Base-by-base conservation (phyloP, 2,797 vertebrate genomes). In the Cynodonichthys magdalenae region DNA sequence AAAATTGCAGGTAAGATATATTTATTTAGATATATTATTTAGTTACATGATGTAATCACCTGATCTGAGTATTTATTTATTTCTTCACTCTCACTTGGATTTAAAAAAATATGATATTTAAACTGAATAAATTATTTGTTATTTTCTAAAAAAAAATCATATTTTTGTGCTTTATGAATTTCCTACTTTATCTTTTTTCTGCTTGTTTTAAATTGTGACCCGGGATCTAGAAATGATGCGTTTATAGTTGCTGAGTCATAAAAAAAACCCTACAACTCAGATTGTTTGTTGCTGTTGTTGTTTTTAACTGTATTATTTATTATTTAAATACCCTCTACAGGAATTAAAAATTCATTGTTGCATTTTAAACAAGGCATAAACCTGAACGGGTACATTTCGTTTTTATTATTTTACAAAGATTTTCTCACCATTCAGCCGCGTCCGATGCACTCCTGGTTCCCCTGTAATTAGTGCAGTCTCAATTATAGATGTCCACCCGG, bases 401-500 rank as follows among this genome's bases (percentile, higher is more conserved):
- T 36, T 11, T 36, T 36, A 11, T 63, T 63, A 79, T 66, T 69
- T 75, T 72, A 79, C 83, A 74, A 61, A 57, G 0, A 15, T 59
- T 66, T 66, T 83, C 66, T 77, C 80, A 57, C 78, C 28, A 36
- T 19, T n/a, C 24, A 47, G 58, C 41, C 47, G 58, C 59, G 1
- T 58, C 46, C 60, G 48, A 62, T 54, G 75, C 31, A 52, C 56
- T 20, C 63, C 85, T 10, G 34, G 9, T 84, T 86, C 77, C 84
- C 81, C 75, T 84, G 84, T 94, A 92, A 91, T 93, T 90, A 94
- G 90, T 77, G 76, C 72, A 19, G 87, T 82, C 92, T 96, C 90
- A 96, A 96, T 95, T 94, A 96, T 96, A 89, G 89, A 95, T 95
- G 90, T 44, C 90, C 83, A 92, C 85, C 91, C 84, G 86, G 89